phyloP scores from a whole-genome alignment of 2,888 invertebrate species.

The Cephus spinipes region DNA sequence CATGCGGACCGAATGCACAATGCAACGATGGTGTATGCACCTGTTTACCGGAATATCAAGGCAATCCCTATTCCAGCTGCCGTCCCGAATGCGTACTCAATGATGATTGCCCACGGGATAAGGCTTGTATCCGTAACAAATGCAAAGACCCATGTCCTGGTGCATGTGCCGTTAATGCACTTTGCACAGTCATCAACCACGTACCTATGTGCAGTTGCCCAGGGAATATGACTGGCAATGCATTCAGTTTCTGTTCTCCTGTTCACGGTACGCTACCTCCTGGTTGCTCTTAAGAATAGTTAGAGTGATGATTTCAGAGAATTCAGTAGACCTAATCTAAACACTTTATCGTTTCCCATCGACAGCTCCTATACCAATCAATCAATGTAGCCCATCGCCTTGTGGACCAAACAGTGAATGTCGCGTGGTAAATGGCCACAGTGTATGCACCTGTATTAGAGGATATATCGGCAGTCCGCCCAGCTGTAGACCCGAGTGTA shows the following conservation, averaged over 20 bases:
- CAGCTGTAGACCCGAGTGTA: conserved; percentile 70
- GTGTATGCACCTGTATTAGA: conserved; percentile 76
- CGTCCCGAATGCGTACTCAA: conserved; percentile 82
- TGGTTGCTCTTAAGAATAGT: conserved; percentile 23
- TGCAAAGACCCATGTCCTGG: conserved; percentile 82
- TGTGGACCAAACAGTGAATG: conserved; percentile 78
- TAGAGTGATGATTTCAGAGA: conserved; percentile 17
- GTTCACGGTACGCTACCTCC: conserved; percentile 7
- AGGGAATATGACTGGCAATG: conserved; percentile 78
- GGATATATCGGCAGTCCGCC: conserved; percentile 80
- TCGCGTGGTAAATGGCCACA: conserved; percentile 72
- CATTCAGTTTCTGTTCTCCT: conserved; percentile 63
- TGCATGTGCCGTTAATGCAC: conserved; percentile 78
- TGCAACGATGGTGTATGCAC: conserved; percentile 55
- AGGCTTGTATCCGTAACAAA: conserved; percentile 80
- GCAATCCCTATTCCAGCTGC: conserved; percentile 74
- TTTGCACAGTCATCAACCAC: conserved; percentile 57
- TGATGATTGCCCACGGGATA: conserved; percentile 78
- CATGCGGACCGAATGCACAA: conserved; percentile 59
- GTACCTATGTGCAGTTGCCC: conserved; percentile 65
- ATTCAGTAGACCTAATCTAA: conserved; percentile 3
- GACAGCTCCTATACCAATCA: conserved; percentile 59
- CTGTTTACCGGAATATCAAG: conserved; percentile 62
- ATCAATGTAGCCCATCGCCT: conserved; percentile 75
- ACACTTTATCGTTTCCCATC: neutral